These are phyloP conservation scores for Colostygia pectinataria DNA, from an alignment of 2,888 invertebrate genomes.

Conservation along the genomic window DNA sequence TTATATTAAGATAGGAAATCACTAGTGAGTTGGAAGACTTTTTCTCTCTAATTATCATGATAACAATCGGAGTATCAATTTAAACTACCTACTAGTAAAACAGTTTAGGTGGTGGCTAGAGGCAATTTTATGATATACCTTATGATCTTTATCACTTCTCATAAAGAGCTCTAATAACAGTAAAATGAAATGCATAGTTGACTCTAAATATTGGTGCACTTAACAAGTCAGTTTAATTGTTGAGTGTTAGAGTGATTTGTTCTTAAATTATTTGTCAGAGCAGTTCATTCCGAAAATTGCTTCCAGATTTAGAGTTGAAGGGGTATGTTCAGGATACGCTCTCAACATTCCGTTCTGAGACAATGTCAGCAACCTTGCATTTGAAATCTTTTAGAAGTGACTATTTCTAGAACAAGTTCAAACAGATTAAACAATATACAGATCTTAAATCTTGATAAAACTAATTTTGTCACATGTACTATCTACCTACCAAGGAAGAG, in stretches of 20 bases:
- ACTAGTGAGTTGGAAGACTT: slow-evolving; percentile 10
- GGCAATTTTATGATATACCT: slow-evolving; percentile 37
- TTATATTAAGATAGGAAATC: slow-evolving; percentile 36
- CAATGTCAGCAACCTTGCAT: slow-evolving; percentile 47
- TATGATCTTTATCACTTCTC: slow-evolving; percentile 29
- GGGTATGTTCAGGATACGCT: slow-evolving; percentile 57
- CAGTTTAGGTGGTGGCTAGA: slow-evolving; percentile 35
- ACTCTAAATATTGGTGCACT: slow-evolving; percentile 40
- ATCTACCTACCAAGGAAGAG: too few relatives aligned
- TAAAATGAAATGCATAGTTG: slow-evolving; percentile 26
- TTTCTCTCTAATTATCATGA: slow-evolving; percentile 26
- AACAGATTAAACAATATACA: too few relatives aligned
- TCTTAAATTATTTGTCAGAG: slow-evolving; percentile 75
- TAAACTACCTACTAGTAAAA: slow-evolving; percentile 45
- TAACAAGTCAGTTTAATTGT: slow-evolving; percentile 61
- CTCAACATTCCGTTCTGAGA: slow-evolving; percentile 56
- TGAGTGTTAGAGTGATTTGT: slow-evolving; percentile 67
- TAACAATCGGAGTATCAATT: slow-evolving; percentile 46
- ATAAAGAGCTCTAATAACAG: slow-evolving; percentile 30
- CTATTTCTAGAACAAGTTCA: too few relatives aligned
- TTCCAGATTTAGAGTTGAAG: slow-evolving; percentile 75
- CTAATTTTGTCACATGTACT: background rate
- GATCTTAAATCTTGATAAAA: too few relatives aligned
- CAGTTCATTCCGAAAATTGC: slow-evolving; percentile 73
- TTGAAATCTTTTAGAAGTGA: slow-evolving; percentile 51